Conservation (phyloP, 2,888 invertebrate species). For the Dusona sp. region DNA sequence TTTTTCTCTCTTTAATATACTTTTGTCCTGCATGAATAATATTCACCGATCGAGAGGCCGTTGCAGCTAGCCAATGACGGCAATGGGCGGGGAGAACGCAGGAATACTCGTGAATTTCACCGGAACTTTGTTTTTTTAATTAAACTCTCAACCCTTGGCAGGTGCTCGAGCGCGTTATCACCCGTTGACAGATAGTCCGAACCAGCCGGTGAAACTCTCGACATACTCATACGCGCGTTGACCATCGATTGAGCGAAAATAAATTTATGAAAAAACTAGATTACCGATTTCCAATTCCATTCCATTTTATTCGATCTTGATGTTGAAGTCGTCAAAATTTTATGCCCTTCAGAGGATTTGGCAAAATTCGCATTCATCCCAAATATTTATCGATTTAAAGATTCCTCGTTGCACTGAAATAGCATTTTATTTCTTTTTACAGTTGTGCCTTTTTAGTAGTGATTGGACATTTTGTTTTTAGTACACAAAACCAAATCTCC, state of each 20-base stretch:
- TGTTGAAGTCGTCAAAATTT: constrained; percentile 41
- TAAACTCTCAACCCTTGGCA: constrained; percentile 61
- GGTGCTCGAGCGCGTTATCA: constrained; percentile 56
- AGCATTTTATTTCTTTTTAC: neutral
- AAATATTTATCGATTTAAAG: neutral
- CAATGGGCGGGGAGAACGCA: neutral
- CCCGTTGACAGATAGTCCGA: constrained; percentile 59
- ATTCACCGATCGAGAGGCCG: constrained; percentile 60
- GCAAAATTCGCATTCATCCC: too few relatives aligned
- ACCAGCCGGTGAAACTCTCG: constrained; percentile 51
- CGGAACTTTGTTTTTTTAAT: constrained; percentile 60
- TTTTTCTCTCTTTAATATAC: constrained; percentile 51
- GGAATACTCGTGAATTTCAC: constrained; percentile 49
- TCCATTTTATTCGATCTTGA: neutral
- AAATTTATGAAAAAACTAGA: neutral
- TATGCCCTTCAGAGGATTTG: neutral
- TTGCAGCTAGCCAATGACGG: constrained; percentile 18
- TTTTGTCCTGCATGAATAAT: constrained; percentile 62
- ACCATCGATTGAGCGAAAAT: constrained; percentile 18
- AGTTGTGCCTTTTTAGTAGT: too few relatives aligned
- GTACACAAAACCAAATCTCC: too few relatives aligned
- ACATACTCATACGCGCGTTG: constrained; percentile 30
- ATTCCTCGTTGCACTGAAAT: neutral
- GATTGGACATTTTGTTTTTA: constrained; percentile 20
- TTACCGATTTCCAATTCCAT: neutral